These are phyloP conservation scores for Ictalurus furcatus DNA, from an alignment of 2,113 vertebrate genomes.

Conservation along the genomic window DNA sequence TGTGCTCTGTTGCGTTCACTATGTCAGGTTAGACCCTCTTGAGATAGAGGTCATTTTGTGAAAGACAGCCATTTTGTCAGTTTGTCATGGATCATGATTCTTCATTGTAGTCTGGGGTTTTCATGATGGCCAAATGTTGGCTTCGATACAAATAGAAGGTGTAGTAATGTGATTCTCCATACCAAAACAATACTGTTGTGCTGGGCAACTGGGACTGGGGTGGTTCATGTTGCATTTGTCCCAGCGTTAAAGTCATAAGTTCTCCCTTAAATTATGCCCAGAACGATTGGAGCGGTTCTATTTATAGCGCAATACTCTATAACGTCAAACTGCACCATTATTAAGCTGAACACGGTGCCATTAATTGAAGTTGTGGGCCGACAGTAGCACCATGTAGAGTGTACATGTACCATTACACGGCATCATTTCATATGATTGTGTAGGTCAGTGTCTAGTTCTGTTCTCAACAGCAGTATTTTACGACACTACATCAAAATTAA, in stretches of 20 bases:
- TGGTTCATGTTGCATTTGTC: not conserved
- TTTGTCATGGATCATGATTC: not conserved
- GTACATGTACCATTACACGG: not conserved
- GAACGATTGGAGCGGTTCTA: not conserved
- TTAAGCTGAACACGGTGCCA: not conserved
- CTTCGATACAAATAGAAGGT: not conserved
- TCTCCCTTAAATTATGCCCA: not conserved
- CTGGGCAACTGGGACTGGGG: not conserved
- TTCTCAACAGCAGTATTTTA: not conserved
- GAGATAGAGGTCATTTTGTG: not conserved
- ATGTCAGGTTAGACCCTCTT: not conserved
- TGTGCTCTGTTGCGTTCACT: not conserved
- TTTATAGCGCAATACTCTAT: not conserved
- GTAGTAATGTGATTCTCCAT: not conserved
- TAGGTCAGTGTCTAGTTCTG: not conserved
- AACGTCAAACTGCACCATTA: not conserved
- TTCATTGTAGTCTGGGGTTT: not conserved
- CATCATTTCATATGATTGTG: not conserved
- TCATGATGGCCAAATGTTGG: not conserved
- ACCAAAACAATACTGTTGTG: not conserved
- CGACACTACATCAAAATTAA: not conserved
- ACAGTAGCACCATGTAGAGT: not conserved
- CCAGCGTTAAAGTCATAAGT: not conserved
- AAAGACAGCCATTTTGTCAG: not conserved
- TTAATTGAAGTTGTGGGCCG: not conserved